These are phyloP conservation scores for Proterorhinus semilunaris DNA, from an alignment of 2,113 vertebrate genomes.

Conservation along the genomic window DNA sequence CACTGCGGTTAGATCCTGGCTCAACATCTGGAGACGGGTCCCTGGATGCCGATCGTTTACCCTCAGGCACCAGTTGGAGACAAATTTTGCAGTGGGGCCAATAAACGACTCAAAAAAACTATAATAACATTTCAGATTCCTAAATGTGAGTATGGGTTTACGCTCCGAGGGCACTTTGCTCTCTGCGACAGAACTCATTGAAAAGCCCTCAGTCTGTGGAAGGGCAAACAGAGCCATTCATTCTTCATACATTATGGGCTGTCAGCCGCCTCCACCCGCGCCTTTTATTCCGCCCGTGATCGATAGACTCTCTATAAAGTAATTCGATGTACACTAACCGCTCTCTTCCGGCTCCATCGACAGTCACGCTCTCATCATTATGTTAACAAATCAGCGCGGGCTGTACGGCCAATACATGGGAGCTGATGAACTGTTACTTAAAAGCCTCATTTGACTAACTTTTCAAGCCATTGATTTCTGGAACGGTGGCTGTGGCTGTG, in stretches of 20 bases:
- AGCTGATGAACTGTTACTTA: background rate
- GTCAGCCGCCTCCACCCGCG: background rate
- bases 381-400: slow-evolving; percentile 1
- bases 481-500: background rate
- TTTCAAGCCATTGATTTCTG: background rate
- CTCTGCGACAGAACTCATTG: background rate
- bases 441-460: background rate
- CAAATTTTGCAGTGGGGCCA: too few relatives aligned
- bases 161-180: too few relatives aligned
- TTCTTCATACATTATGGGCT: slow-evolving; percentile 23
- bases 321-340: slow-evolving; percentile 21
- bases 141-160: too few relatives aligned
- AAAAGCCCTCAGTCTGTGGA: slow-evolving; percentile 7
- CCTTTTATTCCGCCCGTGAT: slow-evolving; percentile 29
- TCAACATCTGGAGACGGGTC: too few relatives aligned
- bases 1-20: too few relatives aligned
- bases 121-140: too few relatives aligned
- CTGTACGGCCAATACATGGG: background rate
- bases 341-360: slow-evolving; percentile 19
- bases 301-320: slow-evolving; percentile 44
- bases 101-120: too few relatives aligned
- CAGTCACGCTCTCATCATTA: slow-evolving; percentile 4
- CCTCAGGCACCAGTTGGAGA: too few relatives aligned
- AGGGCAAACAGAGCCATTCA: slow-evolving; percentile 32
- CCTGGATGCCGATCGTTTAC: too few relatives aligned